Base-by-base conservation (phyloP, 2,888 invertebrate genomes). In the Rhorus exstirpatorius region DNA sequence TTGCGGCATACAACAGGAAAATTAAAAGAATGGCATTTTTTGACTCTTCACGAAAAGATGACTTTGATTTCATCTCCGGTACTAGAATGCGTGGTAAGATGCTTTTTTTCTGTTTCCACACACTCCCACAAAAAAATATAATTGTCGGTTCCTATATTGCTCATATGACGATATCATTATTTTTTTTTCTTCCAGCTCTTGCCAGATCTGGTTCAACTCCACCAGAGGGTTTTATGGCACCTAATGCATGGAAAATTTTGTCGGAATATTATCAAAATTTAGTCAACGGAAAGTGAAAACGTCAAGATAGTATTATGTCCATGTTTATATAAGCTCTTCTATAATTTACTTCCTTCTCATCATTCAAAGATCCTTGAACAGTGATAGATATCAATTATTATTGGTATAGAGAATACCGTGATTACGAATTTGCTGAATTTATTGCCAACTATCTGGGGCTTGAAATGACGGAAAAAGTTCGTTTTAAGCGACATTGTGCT, bases 191-290 rank as follows among this genome's bases (percentile, higher is more conserved):
- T 91, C 24, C 88, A 95, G 95, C 93, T 86, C 93, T 96, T 60
- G 99, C 99, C 0, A 95, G 96, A 91, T 94, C 96, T 17, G 99
- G 98, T 0, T 95, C 96, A 87, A 95, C 95, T 88, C 99, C 99
- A 0, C 99, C 99, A 0, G 96, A 97, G 87, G 99, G 99, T 1
- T 99, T 99, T 93, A 99, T 99, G 99, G 97, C 98, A 14, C 96
- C 97, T 0, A 95, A 96, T 85, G 99, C 99, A 0, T 99, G 99
- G 99, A 95, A 96, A 88, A 95, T 99, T 67, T 94, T 99, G 49
- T 95, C 97, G 0, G 95, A 96, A 78, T 98, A 98, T 93, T 98
- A 98, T 93, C 96, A 96, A 91, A 95, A 95, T 44, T 53, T 79
- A 21, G 24, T 70, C 26, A 82, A 74, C 10, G 53, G 60, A 4